Evolutionary conservation across 2,797 vertebrate species (phyloP).

Genomic region (Arnoldichthys spilopterus): DNA sequence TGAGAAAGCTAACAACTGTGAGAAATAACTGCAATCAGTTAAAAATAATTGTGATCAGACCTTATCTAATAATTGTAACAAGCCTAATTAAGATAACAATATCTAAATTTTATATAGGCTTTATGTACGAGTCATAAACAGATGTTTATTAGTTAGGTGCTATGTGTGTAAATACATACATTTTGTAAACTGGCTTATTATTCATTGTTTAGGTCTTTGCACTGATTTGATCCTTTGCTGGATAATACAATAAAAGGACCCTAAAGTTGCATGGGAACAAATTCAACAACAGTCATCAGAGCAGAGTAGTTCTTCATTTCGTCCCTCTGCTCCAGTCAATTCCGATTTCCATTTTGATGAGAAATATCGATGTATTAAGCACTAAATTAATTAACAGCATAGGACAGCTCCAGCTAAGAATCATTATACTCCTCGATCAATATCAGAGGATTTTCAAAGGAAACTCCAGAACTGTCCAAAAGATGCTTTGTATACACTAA

Average conservation of each 20-base stretch:
- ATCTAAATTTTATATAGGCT: too few relatives aligned
- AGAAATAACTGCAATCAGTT: too few relatives aligned
- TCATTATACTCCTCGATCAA: neutral
- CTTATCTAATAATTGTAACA: too few relatives aligned
- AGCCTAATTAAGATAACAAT: too few relatives aligned
- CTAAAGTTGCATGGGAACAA: constrained; percentile 26
- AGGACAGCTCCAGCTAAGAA: constrained; percentile 5
- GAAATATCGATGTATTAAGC: constrained; percentile 48
- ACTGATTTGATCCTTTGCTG: constrained; percentile 19
- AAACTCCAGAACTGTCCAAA: neutral
- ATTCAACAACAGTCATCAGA: constrained; percentile 45
- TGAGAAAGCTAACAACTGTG: too few relatives aligned
- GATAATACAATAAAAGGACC: constrained; percentile 28
- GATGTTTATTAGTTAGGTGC: too few relatives aligned
- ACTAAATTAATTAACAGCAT: constrained; percentile 43
- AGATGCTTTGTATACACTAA: constrained; percentile 7
- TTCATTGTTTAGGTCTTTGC: neutral
- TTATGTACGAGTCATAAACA: too few relatives aligned
- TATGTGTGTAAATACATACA: neutral
- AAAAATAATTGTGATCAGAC: too few relatives aligned
- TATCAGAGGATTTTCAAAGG: neutral
- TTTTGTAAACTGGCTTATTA: neutral
- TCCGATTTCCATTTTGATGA: constrained; percentile 58
- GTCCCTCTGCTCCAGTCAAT: constrained; percentile 45
- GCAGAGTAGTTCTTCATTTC: constrained; percentile 52